These are phyloP conservation scores for Tiphia femorata DNA, from an alignment of 2,888 invertebrate genomes.

Conservation along the genomic window DNA sequence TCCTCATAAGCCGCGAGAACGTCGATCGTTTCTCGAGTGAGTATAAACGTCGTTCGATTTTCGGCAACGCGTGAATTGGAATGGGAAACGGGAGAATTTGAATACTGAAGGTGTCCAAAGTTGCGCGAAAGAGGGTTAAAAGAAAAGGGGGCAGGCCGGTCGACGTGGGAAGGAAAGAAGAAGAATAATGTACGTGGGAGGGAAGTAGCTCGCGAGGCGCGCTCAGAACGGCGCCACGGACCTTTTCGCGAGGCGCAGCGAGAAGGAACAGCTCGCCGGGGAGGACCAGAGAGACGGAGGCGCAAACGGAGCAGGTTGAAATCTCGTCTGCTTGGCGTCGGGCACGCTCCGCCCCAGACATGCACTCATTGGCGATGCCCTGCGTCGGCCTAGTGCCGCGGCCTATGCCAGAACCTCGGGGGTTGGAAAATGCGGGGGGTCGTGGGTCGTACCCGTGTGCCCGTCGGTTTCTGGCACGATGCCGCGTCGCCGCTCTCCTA, in stretches of 20 bases:
- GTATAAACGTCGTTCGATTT: too few species aligned
- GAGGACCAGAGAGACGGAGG: conserved; percentile 9
- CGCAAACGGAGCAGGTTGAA: conserved; percentile 43
- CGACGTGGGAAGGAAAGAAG: too few species aligned
- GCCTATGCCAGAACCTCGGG: conserved; percentile 62
- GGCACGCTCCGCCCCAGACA: conserved; percentile 64
- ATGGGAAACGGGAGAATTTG: too few species aligned
- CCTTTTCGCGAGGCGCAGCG: background rate
- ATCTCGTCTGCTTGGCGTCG: conserved; percentile 52
- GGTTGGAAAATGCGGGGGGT: conserved; percentile 48
- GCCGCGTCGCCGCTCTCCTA: conserved; percentile 61
- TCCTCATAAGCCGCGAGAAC: too few species aligned
- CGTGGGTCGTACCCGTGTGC: conserved; percentile 52
- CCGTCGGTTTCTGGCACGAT: conserved; percentile 60
- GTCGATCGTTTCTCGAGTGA: too few species aligned
- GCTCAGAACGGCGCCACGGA: background rate
- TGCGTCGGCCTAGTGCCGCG: conserved; percentile 64
- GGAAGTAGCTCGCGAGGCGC: background rate
- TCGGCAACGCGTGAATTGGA: too few species aligned
- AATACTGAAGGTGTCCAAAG: too few species aligned
- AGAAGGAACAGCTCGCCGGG: conserved; percentile 2
- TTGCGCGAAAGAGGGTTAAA: too few species aligned
- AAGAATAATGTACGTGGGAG: too few species aligned
- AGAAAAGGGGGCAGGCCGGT: too few species aligned
- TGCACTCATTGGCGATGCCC: conserved; percentile 66